These are phyloP conservation scores for Tor tambroides DNA, from an alignment of 2,113 vertebrate species.

Conservation along the genomic window DNA sequence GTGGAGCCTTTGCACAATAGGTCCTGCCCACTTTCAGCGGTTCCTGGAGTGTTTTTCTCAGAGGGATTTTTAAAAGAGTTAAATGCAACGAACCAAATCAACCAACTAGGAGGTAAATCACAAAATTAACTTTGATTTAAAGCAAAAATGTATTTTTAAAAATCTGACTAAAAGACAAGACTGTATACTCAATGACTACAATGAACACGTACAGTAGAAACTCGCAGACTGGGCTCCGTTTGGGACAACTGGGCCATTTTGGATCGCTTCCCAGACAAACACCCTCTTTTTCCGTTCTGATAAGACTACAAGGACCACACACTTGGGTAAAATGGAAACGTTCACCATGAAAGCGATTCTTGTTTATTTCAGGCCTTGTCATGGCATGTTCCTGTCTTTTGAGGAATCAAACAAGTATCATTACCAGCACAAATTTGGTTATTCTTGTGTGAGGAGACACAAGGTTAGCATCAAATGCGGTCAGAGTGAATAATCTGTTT, in stretches of 20 bases:
- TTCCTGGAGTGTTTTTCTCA: neutral
- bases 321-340: neutral
- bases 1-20: neutral
- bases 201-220: neutral
- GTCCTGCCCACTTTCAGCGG: neutral
- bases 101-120: neutral
- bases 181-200: neutral
- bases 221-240: neutral
- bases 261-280: neutral
- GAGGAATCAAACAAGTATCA: neutral
- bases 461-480: neutral
- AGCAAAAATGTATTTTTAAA: neutral
- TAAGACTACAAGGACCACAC: constrained; percentile 3
- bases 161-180: neutral
- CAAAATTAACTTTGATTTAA: neutral
- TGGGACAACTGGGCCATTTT: neutral
- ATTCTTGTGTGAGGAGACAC: neutral
- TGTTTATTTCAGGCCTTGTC: neutral
- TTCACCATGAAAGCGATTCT: neutral
- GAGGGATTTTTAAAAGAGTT: neutral
- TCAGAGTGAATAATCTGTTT: neutral
- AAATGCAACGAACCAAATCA: neutral
- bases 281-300: neutral
- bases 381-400: neutral
- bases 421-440: neutral